These are phyloP conservation scores for Pocillopora grandis DNA, from an alignment of 92 coral and sea anemone genomes.

Conservation along the genomic window DNA sequence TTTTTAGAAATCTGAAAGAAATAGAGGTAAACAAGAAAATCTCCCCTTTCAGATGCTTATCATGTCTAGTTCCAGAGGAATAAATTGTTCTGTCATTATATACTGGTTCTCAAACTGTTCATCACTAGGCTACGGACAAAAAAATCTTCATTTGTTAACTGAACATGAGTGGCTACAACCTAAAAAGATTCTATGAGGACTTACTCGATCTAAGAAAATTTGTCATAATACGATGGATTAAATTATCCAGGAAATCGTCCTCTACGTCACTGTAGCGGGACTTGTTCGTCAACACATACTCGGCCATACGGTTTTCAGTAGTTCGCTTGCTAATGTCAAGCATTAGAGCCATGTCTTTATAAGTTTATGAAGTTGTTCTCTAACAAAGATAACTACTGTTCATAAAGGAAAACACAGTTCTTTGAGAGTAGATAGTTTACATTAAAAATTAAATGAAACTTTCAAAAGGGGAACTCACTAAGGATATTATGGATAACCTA, in stretches of 20 bases:
- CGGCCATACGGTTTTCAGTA: conserved; percentile 49
- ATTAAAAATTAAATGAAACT: too few species aligned
- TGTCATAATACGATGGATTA: conserved; percentile 38
- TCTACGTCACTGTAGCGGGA: conserved; percentile 48
- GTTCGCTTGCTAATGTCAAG: conserved; percentile 64
- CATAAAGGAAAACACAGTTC: too few species aligned
- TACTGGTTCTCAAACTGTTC: too few species aligned
- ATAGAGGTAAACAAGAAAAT: too few species aligned
- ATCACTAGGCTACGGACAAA: too few species aligned
- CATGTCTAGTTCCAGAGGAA: too few species aligned
- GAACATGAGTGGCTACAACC: background rate
- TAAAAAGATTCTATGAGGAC: background rate
- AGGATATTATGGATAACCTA: background rate
- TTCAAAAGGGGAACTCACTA: background rate
- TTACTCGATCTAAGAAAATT: conserved; percentile 64
- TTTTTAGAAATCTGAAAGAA: too few species aligned
- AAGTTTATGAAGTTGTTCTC: conserved; percentile 55
- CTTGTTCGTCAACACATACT: conserved; percentile 44
- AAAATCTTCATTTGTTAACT: background rate
- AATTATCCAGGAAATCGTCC: conserved; percentile 54
- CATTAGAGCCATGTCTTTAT: conserved; percentile 62
- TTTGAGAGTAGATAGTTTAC: too few species aligned
- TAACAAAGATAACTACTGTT: background rate
- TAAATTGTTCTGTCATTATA: too few species aligned
- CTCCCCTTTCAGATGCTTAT: too few species aligned